Evolutionary conservation across 2,888 invertebrate species (phyloP).

Genomic region (Coleophora flavipennella): DNA sequence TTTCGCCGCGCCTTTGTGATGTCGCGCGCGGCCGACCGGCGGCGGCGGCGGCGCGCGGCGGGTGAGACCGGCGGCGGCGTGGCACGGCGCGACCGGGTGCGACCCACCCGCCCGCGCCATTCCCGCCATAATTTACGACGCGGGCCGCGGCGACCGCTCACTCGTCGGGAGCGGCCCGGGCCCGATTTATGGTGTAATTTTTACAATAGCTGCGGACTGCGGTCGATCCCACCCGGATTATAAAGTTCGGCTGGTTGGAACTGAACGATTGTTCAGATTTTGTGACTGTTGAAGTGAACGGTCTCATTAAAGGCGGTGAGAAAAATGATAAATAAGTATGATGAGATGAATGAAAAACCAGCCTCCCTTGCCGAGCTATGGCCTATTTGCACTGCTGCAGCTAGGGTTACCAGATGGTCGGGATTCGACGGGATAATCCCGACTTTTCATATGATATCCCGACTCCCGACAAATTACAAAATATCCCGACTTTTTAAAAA

Average conservation of each 20-base stretch:
- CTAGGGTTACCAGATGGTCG: too few relatives aligned
- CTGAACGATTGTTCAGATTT: conserved; percentile 4
- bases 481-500: too few relatives aligned
- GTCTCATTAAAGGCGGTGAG: too few relatives aligned
- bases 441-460: too few relatives aligned
- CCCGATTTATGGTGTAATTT: conserved; percentile 34
- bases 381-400: too few relatives aligned
- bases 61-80: conserved; percentile 3
- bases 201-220: conserved; percentile 17
- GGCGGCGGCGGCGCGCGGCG: conserved; percentile 1
- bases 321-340: too few relatives aligned
- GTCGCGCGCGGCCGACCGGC: background rate
- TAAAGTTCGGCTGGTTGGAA: conserved; percentile 15
- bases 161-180: conserved; percentile 36
- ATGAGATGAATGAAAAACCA: too few relatives aligned
- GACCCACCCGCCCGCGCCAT: conserved; percentile 31
- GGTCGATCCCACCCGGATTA: conserved; percentile 15
- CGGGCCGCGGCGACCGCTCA: conserved; percentile 15
- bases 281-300: too few relatives aligned
- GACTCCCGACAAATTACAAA: too few relatives aligned
- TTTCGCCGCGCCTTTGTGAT: conserved; percentile 45
- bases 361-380: too few relatives aligned
- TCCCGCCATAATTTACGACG: conserved; percentile 17
- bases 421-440: too few relatives aligned
- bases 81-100: conserved; percentile 18